Evolutionary conservation across 2,888 invertebrate genomes (phyloP).

Genomic region (Caradrina kadenii): DNA sequence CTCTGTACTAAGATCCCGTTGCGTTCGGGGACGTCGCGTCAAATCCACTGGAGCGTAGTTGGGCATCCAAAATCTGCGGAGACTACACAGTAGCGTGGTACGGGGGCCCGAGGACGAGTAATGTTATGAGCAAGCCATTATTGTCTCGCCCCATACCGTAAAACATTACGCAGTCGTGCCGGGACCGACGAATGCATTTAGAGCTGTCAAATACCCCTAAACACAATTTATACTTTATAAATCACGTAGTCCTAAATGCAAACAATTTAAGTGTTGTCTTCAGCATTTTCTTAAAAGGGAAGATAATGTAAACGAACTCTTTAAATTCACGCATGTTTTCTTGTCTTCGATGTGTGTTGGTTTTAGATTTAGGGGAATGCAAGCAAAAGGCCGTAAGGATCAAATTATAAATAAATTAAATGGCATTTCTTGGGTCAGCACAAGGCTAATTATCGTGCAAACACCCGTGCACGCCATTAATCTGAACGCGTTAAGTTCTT

Average conservation of each 20-base stretch:
- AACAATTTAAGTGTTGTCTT: constrained; percentile 48
- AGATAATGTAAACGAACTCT: constrained; percentile 28
- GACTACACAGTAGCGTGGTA: constrained; percentile 80
- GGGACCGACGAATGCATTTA: constrained; percentile 78
- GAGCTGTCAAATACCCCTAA: constrained; percentile 83
- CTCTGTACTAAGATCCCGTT: constrained; percentile 74
- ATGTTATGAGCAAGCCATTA: constrained; percentile 91
- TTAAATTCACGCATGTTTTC: constrained; percentile 15
- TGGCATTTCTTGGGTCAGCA: constrained; percentile 56
- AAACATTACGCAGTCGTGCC: constrained; percentile 89
- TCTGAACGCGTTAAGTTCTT: constrained; percentile 80
- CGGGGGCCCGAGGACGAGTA: constrained; percentile 87
- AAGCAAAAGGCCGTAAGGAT: constrained; percentile 41
- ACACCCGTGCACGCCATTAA: constrained; percentile 72
- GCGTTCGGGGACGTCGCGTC: constrained; percentile 49
- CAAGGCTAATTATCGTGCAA: constrained; percentile 63
- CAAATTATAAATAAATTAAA: constrained; percentile 54
- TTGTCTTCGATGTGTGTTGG: constrained; percentile 20
- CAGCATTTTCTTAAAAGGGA: constrained; percentile 27
- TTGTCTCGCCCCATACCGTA: constrained; percentile 91
- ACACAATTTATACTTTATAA: constrained; percentile 58
- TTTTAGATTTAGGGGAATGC: constrained; percentile 36
- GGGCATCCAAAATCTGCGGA: constrained; percentile 73
- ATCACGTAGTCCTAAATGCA: constrained; percentile 52
- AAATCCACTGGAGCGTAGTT: constrained; percentile 60